Percentiles rank a stretch among this genome's conserved stretches.
phyloP scores from a whole-genome alignment of 2,888 invertebrate genomes.

The Caenorhabditis panamensis region DNA sequence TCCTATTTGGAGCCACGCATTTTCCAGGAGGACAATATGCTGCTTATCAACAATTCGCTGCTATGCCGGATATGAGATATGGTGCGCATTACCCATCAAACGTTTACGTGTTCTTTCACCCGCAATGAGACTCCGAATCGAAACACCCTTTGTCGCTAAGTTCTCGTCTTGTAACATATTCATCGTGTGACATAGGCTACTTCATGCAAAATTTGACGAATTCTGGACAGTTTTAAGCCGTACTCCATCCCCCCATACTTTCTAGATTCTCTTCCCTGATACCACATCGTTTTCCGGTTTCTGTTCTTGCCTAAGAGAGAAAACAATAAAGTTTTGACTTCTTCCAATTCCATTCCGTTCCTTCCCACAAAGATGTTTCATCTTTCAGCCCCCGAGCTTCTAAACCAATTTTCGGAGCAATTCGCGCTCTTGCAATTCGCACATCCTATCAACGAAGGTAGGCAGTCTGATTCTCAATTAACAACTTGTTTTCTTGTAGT shows the following conservation, averaged over 20 bases:
- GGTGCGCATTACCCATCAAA: constrained; percentile 45
- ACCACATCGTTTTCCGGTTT: constrained; percentile 25
- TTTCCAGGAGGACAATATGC: too few relatives aligned
- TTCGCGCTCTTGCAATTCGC: neutral
- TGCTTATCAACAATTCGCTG: too few relatives aligned
- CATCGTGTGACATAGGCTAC: constrained; percentile 38
- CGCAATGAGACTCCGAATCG: constrained; percentile 14
- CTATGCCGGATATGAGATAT: neutral
- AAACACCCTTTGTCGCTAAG: constrained; percentile 17
- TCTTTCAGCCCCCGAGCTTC: constrained; percentile 5
- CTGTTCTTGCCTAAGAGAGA: constrained; percentile 15
- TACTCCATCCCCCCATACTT: neutral
- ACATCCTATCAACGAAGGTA: constrained; percentile 18
- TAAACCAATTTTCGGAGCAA: neutral
- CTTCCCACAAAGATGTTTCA: neutral
- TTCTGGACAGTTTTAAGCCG: constrained; percentile 43
- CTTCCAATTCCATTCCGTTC: neutral
- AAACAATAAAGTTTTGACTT: constrained; percentile 44
- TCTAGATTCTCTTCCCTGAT: constrained; percentile 13
- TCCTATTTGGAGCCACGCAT: too few relatives aligned
- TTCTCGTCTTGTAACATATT: constrained; percentile 47
- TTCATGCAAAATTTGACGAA: constrained; percentile 27
- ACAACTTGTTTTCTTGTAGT: constrained; percentile 4
- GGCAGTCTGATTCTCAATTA: neutral
- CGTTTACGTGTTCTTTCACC: constrained; percentile 12